Evolutionary conservation across 2,113 vertebrate species (phyloP).

Genomic region (Nesogale talazaci): DNA sequence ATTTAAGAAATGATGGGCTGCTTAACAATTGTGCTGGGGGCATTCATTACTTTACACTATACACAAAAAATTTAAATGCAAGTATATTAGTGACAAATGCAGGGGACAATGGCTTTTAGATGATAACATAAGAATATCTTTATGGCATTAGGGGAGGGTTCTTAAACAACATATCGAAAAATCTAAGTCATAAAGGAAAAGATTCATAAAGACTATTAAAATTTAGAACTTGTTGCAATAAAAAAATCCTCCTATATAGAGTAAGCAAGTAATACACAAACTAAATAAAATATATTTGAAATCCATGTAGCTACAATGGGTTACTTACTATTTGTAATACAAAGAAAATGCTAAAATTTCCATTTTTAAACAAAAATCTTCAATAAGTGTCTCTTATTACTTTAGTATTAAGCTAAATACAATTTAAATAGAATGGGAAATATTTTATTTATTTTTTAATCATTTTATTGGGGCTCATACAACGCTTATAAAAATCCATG

Average conservation of each 20-base stretch:
- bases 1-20: neutral
- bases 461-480: no score
- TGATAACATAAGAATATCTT: neutral
- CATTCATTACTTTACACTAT: neutral
- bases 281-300: neutral
- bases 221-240: conserved; percentile 20
- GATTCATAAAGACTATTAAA: neutral
- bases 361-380: neutral
- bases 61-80: neutral
- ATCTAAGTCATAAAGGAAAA: neutral
- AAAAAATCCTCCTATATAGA: conserved; percentile 17
- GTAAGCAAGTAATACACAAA: conserved; percentile 33
- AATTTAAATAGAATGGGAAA: neutral
- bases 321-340: neutral
- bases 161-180: neutral
- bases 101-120: neutral
- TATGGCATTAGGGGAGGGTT: neutral
- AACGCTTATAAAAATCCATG: no score
- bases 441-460: no score
- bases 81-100: neutral
- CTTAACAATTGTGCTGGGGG: neutral
- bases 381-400: neutral
- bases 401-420: neutral
- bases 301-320: neutral
- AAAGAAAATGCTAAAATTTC: neutral